Conservation (phyloP, 2,797 vertebrate species). For the Lithobates sylvaticus region DNA sequence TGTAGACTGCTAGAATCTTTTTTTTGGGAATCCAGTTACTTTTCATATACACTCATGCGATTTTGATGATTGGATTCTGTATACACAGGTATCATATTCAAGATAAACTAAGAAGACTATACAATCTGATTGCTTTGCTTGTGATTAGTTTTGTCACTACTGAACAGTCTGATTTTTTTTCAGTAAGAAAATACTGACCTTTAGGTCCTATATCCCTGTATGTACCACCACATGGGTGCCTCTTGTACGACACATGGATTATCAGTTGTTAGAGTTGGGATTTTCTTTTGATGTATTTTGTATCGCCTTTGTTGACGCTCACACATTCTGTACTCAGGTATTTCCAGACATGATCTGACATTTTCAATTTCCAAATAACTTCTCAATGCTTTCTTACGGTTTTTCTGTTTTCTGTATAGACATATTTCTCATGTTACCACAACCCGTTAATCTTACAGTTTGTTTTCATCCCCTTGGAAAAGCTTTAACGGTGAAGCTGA, state of each 20-base stretch:
- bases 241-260: neutral
- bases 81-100: too few relatives aligned
- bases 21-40: too few relatives aligned
- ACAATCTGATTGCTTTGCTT: too few relatives aligned
- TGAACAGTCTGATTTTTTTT: neutral
- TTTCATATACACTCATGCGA: too few relatives aligned
- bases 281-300: neutral
- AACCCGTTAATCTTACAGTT: neutral
- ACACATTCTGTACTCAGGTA: neutral
- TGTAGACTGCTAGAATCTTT: too few relatives aligned
- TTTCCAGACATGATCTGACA: neutral
- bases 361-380: neutral
- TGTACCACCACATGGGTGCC: neutral
- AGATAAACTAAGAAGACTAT: too few relatives aligned
- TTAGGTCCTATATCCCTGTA: neutral
- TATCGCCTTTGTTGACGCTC: neutral
- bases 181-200: neutral
- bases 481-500: neutral
- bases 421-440: conserved; percentile 5
- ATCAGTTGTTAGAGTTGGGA: neutral
- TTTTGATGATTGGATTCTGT: too few relatives aligned
- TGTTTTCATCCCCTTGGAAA: neutral
- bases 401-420: neutral
- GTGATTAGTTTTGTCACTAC: too few relatives aligned
- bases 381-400: neutral